Evolutionary conservation across 2,888 invertebrate species (phyloP), one percentile per base, ranked within the genome.

Genomic region (Helobdella robusta): DNA sequence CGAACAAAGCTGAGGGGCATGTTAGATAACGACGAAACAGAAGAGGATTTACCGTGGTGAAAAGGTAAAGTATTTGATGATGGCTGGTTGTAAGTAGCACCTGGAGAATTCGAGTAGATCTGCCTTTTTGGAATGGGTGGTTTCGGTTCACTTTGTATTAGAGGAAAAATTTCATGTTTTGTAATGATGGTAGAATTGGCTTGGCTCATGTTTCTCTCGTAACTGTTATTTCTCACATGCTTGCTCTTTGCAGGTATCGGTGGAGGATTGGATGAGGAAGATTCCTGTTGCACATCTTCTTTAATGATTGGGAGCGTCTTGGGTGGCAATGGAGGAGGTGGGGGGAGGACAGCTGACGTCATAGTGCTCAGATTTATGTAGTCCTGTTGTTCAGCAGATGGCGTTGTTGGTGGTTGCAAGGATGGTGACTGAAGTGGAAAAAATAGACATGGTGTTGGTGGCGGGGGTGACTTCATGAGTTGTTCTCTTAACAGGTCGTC

Each of bases 1-100:
- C 56, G 28, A n/a, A n/a, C n/a, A n/a, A n/a, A n/a, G n/a, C n/a
- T n/a, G n/a, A n/a, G n/a, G n/a, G n/a, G n/a, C 32, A 6, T 11
- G 6, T 32, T 32, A n/a, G 44, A 40, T 15, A 40, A 40, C n/a
- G 44, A 40, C 11, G 11, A 15, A n/a, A n/a, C 44, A 40, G 44
- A 40, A n/a, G 11, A 40, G 11, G 11, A 15, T 40, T 40, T 40
- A 15, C n/a, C 11, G 11, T 11, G 32, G 56, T 56, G 56, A 8
- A 23, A 86, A 82, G 0, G 86, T 86, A 70, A 86, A 86, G 64
- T 86, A 81, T 0, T 86, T 86, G 30, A 85, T 23, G 18, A 44
- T 34, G n/a, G 35, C 32, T 18, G 34, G 25, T 20, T 59, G 50
- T 15, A 28, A 20, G 44, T 52, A 28, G 32, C 50, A 4, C 34